Conservation (phyloP, 1,140 invertebrate species). For the Pogonomyrmex barbatus region DNA sequence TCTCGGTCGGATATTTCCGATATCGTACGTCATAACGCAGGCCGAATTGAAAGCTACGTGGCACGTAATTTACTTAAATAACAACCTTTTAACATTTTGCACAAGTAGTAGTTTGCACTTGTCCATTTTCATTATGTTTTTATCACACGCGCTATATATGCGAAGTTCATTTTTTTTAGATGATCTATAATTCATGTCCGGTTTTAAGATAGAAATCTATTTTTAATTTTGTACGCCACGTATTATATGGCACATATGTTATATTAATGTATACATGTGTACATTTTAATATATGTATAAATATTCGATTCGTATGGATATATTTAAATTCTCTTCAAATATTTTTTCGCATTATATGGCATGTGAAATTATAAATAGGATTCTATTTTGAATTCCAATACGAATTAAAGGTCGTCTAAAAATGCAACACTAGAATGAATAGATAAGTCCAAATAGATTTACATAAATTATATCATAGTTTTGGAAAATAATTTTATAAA, state of each 20-base stretch:
- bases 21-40: not conserved
- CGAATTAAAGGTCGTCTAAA: not conserved
- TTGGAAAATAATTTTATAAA: not conserved
- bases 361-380: not conserved
- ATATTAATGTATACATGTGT: not conserved
- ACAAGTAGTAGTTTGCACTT: not conserved
- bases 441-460: not conserved
- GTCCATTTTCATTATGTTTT: constrained; percentile 3
- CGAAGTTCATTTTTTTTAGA: not conserved
- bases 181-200: constrained; percentile 6
- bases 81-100: not conserved
- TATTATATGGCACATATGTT: too few species aligned
- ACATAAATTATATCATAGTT: not conserved
- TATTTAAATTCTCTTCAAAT: not conserved
- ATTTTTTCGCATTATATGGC: not conserved
- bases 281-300: constrained; percentile 1
- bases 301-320: not conserved
- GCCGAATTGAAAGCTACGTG: not conserved
- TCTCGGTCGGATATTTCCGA: constrained; percentile 30
- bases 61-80: not conserved
- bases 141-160: not conserved
- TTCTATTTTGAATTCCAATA: constrained; percentile 11
- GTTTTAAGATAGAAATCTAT: constrained; percentile 22
- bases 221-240: not conserved
- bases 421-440: not conserved